Percentiles rank a stretch among this genome's conserved stretches.
phyloP scores from a whole-genome alignment of 2,797 vertebrate species.

The Danio choprae region DNA sequence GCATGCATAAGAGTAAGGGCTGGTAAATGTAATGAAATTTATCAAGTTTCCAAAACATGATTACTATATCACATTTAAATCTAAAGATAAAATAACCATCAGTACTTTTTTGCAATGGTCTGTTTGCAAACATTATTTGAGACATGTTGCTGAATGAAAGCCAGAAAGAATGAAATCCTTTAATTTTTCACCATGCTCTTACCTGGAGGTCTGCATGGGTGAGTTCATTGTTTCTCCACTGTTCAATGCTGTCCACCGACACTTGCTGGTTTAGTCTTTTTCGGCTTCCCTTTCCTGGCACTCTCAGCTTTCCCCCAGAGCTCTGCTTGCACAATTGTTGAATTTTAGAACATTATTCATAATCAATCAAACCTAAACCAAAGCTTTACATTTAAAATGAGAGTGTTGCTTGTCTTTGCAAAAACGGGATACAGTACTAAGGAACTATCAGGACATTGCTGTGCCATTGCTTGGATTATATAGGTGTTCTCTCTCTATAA shows the following conservation, averaged over 20 bases:
- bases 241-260: constrained; percentile 85
- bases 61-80: not conserved
- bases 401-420: not conserved
- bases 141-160: not conserved
- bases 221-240: constrained; percentile 81
- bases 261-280: constrained; percentile 89
- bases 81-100: too few species aligned
- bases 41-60: not conserved
- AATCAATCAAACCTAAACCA: not conserved
- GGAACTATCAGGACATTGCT: not conserved
- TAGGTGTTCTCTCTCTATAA: too few species aligned
- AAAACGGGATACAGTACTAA: not conserved
- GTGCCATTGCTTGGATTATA: not conserved
- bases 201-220: constrained; percentile 81
- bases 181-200: not conserved
- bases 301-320: constrained; percentile 79
- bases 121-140: not conserved
- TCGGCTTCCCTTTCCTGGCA: constrained; percentile 85
- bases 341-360: not conserved
- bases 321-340: constrained; percentile 65
- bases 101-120: not conserved
- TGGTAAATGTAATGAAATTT: not conserved
- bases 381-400: not conserved
- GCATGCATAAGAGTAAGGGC: not conserved
- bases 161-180: too few species aligned